phyloP scores from a whole-genome alignment of 2,797 vertebrate species.

The Falco naumanni region DNA sequence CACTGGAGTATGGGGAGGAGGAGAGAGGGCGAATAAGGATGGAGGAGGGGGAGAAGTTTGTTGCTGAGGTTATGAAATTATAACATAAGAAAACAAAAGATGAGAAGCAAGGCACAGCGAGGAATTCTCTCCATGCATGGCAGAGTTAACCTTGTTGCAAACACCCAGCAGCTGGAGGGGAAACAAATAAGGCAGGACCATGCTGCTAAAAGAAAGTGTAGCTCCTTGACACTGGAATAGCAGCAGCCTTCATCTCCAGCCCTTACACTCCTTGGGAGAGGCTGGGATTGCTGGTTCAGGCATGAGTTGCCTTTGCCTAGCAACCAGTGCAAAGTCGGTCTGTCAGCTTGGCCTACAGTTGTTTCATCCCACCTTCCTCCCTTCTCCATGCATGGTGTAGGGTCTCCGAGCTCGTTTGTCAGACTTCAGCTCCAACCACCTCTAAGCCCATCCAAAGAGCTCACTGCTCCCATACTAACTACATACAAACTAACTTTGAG shows the following conservation, averaged over 20 bases:
- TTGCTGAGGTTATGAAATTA: constrained; percentile 48
- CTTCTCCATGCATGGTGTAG: neutral
- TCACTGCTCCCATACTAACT: accelerated
- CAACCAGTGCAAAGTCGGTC: neutral
- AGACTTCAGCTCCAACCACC: neutral
- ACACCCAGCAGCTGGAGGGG: neutral
- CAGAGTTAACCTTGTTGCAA: neutral
- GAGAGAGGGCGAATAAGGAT: neutral
- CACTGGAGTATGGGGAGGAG: constrained; percentile 50
- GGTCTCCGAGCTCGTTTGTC: neutral
- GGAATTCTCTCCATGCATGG: neutral
- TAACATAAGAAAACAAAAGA: constrained; percentile 27
- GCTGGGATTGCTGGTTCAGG: constrained; percentile 17
- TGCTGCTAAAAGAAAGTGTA: neutral
- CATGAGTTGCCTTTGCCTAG: constrained; percentile 30
- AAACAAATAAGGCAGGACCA: constrained; percentile 5
- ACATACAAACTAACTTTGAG: neutral
- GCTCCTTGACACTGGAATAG: neutral
- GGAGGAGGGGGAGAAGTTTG: constrained; percentile 32
- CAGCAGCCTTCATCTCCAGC: neutral
- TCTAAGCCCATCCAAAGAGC: neutral
- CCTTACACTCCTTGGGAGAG: neutral
- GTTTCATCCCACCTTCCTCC: neutral
- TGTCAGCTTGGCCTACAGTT: neutral
- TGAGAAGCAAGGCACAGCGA: accelerated